Conservation (phyloP, 2,113 vertebrate species). For the Regulus satrapa region DNA sequence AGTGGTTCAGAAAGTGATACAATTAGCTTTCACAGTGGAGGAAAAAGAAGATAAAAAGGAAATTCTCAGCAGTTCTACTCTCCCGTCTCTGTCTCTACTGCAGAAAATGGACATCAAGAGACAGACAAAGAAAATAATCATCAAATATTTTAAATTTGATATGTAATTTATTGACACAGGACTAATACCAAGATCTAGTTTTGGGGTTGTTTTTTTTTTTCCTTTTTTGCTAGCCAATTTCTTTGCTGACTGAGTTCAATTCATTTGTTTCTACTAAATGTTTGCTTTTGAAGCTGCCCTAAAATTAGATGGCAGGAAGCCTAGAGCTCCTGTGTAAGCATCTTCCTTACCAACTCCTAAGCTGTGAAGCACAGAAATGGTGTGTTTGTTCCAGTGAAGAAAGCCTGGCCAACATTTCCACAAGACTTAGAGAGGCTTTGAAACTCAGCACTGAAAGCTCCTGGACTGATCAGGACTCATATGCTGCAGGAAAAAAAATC, state of each 20-base stretch:
- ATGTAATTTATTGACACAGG: background rate
- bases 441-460: background rate
- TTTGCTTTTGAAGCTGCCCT: conserved; percentile 23
- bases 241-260: background rate
- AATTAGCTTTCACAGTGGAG: conserved; percentile 33
- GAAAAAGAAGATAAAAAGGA: conserved; percentile 11
- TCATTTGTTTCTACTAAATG: conserved; percentile 17
- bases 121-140: conserved; percentile 13
- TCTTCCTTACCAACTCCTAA: conserved; percentile 26
- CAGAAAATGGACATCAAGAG: background rate
- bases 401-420: background rate
- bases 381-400: background rate
- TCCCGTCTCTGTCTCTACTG: background rate
- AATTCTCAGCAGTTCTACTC: background rate
- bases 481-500: background rate
- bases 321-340: conserved; percentile 11
- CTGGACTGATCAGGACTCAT: background rate
- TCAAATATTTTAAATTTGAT: background rate
- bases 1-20: conserved; percentile 28
- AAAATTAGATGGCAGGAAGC: conserved; percentile 58
- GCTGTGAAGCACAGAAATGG: background rate
- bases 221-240: background rate
- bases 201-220: no score
- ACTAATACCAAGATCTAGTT: background rate
- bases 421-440: background rate